Evolutionary conservation across 2,797 vertebrate genomes (phyloP).

Genomic region (Poeciliopsis infans): DNA sequence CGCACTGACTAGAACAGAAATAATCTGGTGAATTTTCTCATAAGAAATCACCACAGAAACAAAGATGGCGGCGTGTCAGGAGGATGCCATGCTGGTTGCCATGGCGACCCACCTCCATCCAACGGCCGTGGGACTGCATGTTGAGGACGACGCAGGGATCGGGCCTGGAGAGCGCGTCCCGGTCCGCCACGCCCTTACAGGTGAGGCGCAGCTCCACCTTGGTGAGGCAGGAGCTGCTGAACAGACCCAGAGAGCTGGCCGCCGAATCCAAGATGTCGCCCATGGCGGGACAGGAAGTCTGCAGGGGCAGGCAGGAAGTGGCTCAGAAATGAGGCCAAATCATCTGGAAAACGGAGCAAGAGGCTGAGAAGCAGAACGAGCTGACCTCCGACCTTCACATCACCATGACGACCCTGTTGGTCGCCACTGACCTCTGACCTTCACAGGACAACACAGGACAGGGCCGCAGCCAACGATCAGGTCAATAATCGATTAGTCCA

Average conservation of each 20-base stretch:
- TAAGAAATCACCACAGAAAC: not conserved
- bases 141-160: conserved; percentile 95
- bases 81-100: conserved; percentile 10
- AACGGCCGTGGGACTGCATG: conserved; percentile 94
- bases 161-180: conserved; percentile 93
- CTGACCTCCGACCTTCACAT: not conserved
- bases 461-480: too few species aligned
- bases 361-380: not conserved
- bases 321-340: not conserved
- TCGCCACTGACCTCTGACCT: too few species aligned
- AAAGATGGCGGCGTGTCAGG: not conserved
- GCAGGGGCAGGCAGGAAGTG: not conserved
- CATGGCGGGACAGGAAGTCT: conserved; percentile 82
- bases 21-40: not conserved
- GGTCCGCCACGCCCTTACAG: conserved; percentile 92
- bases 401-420: too few species aligned
- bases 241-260: conserved; percentile 91
- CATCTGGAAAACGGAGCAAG: too few species aligned
- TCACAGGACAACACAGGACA: too few species aligned
- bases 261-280: conserved; percentile 96
- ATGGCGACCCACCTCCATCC: conserved; percentile 89
- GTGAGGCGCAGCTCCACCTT: conserved; percentile 94
- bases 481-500: too few species aligned
- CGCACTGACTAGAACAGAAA: not conserved
- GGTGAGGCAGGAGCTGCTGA: conserved; percentile 92